Percentiles rank a stretch among this genome's conserved stretches.
Evolutionary conservation across 2,797 vertebrate species (phyloP).

Genomic region (Muscicapa striata): DNA sequence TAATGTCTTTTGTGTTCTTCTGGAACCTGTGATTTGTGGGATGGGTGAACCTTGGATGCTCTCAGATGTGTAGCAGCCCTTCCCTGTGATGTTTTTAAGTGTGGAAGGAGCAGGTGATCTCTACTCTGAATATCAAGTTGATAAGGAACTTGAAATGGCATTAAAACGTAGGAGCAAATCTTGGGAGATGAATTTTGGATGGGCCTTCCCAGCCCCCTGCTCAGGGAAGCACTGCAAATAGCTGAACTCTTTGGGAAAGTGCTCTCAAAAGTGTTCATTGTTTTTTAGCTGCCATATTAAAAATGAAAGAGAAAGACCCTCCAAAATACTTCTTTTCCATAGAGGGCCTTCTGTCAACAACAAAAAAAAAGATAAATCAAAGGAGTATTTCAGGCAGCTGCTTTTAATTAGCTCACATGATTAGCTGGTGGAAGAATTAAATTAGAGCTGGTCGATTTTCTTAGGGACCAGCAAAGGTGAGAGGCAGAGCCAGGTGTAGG

Average conservation of each 20-base stretch:
- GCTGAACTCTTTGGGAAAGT: not conserved
- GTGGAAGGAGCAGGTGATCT: not conserved
- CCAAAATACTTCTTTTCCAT: not conserved
- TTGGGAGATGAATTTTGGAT: not conserved
- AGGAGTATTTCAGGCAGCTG: not conserved
- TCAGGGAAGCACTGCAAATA: not conserved
- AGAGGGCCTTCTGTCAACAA: not conserved
- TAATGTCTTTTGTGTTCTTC: not conserved
- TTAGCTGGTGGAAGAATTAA: slow-evolving; percentile 51
- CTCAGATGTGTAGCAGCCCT: not conserved
- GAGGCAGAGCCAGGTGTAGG: not conserved
- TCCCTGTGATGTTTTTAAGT: not conserved
- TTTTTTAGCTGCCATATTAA: not conserved
- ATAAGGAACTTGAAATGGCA: not conserved
- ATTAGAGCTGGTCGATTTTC: slow-evolving; percentile 26
- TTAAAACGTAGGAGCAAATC: not conserved
- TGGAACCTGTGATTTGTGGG: not conserved
- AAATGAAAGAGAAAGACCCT: slow-evolving; percentile 6
- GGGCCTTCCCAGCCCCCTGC: not conserved
- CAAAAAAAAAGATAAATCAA: not conserved
- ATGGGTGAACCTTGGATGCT: not conserved
- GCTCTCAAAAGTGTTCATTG: not conserved
- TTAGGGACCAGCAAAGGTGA: not conserved
- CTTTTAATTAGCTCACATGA: slow-evolving; percentile 3
- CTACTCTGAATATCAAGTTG: not conserved